Percentiles rank a stretch among this genome's conserved stretches.
These are phyloP conservation scores for Plutomurus gul DNA, from an alignment of 1,140 invertebrate species.

Conservation along the genomic window DNA sequence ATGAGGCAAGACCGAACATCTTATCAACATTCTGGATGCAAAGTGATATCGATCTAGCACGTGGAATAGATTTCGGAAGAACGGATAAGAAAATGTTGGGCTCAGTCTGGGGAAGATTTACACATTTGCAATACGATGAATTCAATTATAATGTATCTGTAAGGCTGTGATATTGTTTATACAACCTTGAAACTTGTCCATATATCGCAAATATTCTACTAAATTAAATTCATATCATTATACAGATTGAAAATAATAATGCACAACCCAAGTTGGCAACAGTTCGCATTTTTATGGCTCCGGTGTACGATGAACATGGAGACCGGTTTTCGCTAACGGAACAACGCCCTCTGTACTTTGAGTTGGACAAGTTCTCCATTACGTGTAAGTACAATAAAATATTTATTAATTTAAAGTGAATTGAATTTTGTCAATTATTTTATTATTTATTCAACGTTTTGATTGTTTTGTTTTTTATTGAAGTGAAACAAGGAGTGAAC, in stretches of 20 bases:
- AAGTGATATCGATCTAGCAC: constrained; percentile 72
- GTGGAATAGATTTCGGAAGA: constrained; percentile 71
- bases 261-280: constrained; percentile 61
- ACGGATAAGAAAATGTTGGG: constrained; percentile 64
- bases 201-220: no score
- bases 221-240: no score
- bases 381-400: constrained; percentile 60
- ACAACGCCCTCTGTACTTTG: constrained; percentile 72
- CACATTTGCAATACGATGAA: constrained; percentile 73
- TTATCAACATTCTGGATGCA: constrained; percentile 73
- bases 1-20: constrained; percentile 51
- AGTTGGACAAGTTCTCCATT: constrained; percentile 75
- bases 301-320: constrained; percentile 70
- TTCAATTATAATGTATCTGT: constrained; percentile 64
- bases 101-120: constrained; percentile 70
- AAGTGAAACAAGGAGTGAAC: constrained; percentile 29
- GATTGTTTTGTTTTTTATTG: not conserved
- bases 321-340: constrained; percentile 66
- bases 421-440: not conserved
- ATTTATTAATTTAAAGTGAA: not conserved
- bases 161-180: not conserved
- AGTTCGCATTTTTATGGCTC: constrained; percentile 76
- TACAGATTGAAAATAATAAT: not conserved
- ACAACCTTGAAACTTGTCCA: no score
- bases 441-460: not conserved